These are phyloP conservation scores for Microcebus murinus DNA, from an alignment of 2,113 vertebrate species.

Conservation along the genomic window DNA sequence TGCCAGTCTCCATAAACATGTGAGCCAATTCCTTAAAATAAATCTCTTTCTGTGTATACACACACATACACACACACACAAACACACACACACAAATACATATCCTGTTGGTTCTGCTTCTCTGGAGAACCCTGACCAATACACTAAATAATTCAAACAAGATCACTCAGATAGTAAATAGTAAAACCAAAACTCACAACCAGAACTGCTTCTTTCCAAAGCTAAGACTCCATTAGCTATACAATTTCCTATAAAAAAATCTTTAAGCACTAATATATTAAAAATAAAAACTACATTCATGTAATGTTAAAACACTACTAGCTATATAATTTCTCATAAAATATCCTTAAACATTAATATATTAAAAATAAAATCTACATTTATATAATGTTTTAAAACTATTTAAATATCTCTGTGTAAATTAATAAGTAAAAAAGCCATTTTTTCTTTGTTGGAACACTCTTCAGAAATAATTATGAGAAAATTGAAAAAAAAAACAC, in stretches of 20 bases:
- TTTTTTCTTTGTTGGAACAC: not conserved
- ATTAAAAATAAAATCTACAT: not conserved
- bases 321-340: not conserved
- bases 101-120: not conserved
- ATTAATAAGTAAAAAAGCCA: not conserved
- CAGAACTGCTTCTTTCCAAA: not conserved
- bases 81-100: not conserved
- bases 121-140: not conserved
- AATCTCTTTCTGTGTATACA: not conserved
- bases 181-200: not conserved
- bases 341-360: not conserved
- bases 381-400: not conserved
- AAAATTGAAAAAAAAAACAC: conserved; percentile 26
- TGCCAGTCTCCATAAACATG: not conserved
- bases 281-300: not conserved
- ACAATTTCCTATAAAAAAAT: not conserved
- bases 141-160: not conserved
- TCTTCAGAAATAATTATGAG: conserved; percentile 21
- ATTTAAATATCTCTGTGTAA: not conserved
- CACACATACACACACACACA: not conserved
- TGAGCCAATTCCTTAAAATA: not conserved
- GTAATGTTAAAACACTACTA: not conserved
- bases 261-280: not conserved
- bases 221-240: not conserved
- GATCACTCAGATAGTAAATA: not conserved